Evolutionary conservation across 2,797 vertebrate genomes (phyloP).

Genomic region (Malurus leucopterus): DNA sequence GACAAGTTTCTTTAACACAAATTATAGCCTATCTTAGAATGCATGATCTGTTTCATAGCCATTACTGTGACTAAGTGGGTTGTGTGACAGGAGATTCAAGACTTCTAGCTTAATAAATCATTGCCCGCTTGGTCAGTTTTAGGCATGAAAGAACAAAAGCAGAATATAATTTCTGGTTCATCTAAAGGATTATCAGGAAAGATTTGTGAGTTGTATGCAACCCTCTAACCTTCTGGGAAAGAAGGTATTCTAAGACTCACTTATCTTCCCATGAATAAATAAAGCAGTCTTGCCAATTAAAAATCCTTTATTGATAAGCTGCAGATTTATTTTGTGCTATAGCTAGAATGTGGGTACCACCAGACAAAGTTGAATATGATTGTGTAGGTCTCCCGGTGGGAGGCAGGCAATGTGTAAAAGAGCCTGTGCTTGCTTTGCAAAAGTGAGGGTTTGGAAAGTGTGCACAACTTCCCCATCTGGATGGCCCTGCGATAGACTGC

Average conservation of each 20-base stretch:
- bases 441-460: background rate
- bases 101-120: constrained; percentile 59
- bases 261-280: constrained; percentile 52
- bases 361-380: background rate
- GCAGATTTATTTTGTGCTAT: constrained; percentile 37
- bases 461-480: background rate
- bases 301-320: constrained; percentile 41
- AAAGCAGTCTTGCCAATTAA: constrained; percentile 39
- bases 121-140: constrained; percentile 50
- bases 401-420: background rate
- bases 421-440: background rate
- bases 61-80: constrained; percentile 52
- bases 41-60: constrained; percentile 57
- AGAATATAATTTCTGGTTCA: constrained; percentile 56
- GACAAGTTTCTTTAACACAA: constrained; percentile 61
- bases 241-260: constrained; percentile 17
- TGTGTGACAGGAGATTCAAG: constrained; percentile 46
- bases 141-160: constrained; percentile 61
- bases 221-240: constrained; percentile 47
- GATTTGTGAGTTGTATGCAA: constrained; percentile 56
- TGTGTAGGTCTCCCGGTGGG: background rate
- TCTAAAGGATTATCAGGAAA: constrained; percentile 56
- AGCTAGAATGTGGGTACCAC: background rate
- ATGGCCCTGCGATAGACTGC: background rate
- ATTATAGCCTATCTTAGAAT: constrained; percentile 55